These are phyloP conservation scores for Cirrhinus molitorella DNA, from an alignment of 2,797 vertebrate species.

Conservation along the genomic window DNA sequence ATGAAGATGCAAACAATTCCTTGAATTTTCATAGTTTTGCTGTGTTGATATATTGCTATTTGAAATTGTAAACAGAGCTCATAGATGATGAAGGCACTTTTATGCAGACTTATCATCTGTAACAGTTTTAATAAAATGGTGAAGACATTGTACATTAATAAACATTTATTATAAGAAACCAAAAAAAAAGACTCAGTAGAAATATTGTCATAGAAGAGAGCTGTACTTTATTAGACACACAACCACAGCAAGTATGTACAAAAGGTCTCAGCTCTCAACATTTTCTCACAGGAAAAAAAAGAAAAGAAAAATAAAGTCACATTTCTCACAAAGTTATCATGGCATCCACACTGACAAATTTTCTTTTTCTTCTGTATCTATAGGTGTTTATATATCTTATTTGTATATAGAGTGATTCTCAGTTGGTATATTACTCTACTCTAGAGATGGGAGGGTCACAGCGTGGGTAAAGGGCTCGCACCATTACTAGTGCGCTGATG, in stretches of 20 bases:
- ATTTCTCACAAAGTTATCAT: slow-evolving; percentile 91
- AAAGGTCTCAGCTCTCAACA: slow-evolving; percentile 86
- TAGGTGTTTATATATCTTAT: slow-evolving; percentile 80
- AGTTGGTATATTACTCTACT: slow-evolving; percentile 86
- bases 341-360: slow-evolving; percentile 88
- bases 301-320: slow-evolving; percentile 71
- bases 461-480: slow-evolving; percentile 60
- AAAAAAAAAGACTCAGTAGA: slow-evolving; percentile 62
- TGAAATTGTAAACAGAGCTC: neutral
- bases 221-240: slow-evolving; percentile 86
- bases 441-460: slow-evolving; percentile 82
- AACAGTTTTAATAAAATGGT: neutral
- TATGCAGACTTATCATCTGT: neutral
- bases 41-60: neutral
- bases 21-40: neutral
- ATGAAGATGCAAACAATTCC: neutral
- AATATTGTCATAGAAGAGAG: slow-evolving; percentile 78
- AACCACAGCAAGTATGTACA: slow-evolving; percentile 88
- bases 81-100: neutral
- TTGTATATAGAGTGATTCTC: slow-evolving; percentile 73
- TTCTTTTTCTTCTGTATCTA: slow-evolving; percentile 73
- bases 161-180: neutral
- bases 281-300: slow-evolving; percentile 81
- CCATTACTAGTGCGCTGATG: slow-evolving; percentile 40
- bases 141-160: neutral